Evolutionary conservation across 2,888 invertebrate genomes (phyloP).

Genomic region (Erpobdella octoculata): DNA sequence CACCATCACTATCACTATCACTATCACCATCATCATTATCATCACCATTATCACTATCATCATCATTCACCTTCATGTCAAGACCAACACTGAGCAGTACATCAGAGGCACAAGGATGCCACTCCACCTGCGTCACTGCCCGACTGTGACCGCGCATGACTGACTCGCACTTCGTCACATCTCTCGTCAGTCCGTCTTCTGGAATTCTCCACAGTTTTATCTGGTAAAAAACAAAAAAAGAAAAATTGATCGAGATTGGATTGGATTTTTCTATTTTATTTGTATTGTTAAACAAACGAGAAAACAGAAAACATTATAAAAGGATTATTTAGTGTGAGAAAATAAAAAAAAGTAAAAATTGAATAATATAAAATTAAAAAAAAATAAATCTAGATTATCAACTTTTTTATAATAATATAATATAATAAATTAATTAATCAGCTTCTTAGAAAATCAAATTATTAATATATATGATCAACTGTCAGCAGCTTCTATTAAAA

Average conservation of each 20-base stretch:
- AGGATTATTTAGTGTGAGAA: no score
- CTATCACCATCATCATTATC: neutral
- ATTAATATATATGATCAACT: neutral
- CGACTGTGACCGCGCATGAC: slow-evolving; percentile 86
- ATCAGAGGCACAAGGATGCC: slow-evolving; percentile 94
- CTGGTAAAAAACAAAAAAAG: slow-evolving; percentile 39
- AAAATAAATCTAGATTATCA: neutral
- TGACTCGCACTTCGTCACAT: slow-evolving; percentile 83
- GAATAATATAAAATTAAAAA: neutral
- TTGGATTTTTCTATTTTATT: neutral
- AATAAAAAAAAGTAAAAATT: neutral
- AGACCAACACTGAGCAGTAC: slow-evolving; percentile 77
- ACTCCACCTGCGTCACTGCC: slow-evolving; percentile 80
- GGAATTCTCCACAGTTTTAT: slow-evolving; percentile 93
- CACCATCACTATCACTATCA: neutral
- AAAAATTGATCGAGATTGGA: neutral
- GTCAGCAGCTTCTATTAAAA: neutral
- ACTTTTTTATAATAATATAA: neutral
- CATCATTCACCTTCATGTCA: slow-evolving; percentile 51
- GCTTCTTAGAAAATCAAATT: neutral
- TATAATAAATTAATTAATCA: neutral
- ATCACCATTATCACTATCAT: slow-evolving; percentile 5
- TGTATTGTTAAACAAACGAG: neutral
- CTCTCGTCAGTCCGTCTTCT: slow-evolving; percentile 73
- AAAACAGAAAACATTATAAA: neutral